Conservation (phyloP, 2,888 invertebrate genomes). For the Aphidoletes aphidimyza region DNA sequence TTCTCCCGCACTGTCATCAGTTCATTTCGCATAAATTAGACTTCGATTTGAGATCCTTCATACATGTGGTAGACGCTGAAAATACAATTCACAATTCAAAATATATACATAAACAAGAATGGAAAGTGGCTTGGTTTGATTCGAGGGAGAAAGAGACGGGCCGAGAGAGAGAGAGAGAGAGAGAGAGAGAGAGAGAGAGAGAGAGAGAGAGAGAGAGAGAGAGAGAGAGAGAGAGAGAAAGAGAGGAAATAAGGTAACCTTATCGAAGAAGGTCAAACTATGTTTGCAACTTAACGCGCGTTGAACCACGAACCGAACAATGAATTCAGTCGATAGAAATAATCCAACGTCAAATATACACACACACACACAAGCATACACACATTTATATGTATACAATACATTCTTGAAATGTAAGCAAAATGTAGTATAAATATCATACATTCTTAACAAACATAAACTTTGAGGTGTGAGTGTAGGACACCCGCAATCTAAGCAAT, state of each 20-base stretch:
- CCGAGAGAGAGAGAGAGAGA: not conserved
- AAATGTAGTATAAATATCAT: not conserved
- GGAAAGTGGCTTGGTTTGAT: not conserved
- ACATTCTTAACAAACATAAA: not conserved
- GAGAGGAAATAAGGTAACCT: constrained; percentile 26
- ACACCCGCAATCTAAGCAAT: constrained; percentile 16
- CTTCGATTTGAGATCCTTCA: not conserved
- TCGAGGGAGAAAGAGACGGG: not conserved
- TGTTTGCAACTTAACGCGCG: constrained; percentile 13
- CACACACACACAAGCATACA: not conserved
- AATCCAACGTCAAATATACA: not conserved
- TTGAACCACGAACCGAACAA: constrained; percentile 31
- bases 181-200: not conserved
- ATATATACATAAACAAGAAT: not conserved
- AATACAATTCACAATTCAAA: constrained; percentile 9
- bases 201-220: not conserved
- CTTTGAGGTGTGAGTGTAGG: not conserved
- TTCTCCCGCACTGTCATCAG: not conserved
- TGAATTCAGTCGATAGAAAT: constrained; percentile 5
- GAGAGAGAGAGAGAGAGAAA: not conserved
- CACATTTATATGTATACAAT: no score
- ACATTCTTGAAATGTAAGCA: no score
- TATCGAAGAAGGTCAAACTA: constrained; percentile 26
- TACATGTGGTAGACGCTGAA: not conserved
- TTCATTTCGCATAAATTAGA: constrained; percentile 10